Evolutionary conservation across 2,113 vertebrate genomes (phyloP).

Genomic region (Labeo catla): DNA sequence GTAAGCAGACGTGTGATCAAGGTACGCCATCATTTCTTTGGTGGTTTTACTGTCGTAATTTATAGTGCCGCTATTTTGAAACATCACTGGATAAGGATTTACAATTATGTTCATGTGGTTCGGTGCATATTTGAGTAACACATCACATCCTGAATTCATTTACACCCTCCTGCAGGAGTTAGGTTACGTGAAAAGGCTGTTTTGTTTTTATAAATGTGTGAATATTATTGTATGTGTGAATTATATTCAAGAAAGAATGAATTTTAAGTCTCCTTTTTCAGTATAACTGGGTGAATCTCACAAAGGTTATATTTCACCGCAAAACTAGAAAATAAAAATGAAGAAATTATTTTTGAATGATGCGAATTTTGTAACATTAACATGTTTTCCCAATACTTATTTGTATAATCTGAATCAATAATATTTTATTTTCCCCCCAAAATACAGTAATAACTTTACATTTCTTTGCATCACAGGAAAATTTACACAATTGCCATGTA

Average conservation of each 20-base stretch:
- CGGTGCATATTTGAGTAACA: background rate
- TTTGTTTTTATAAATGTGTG: conserved; percentile 10
- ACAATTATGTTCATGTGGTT: background rate
- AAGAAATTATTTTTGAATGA: background rate
- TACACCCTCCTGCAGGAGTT: background rate
- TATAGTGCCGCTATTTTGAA: background rate
- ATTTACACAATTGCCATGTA: background rate
- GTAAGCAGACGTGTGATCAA: background rate
- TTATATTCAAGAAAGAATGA: background rate
- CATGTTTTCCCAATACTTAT: background rate
- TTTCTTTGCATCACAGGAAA: background rate
- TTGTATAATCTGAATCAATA: background rate
- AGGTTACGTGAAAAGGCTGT: background rate
- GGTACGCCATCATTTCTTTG: background rate
- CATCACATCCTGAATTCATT: background rate
- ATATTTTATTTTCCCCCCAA: background rate
- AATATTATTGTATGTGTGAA: background rate
- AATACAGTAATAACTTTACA: background rate
- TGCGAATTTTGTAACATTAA: background rate
- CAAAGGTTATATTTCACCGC: background rate
- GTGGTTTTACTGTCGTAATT: background rate
- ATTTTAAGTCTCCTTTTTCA: background rate
- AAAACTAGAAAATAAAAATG: too few relatives aligned
- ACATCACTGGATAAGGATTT: background rate
- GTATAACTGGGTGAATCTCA: background rate